Percentiles rank a stretch among this genome's conserved stretches.
These are phyloP conservation scores for Lagopus leucura DNA, from an alignment of 2,113 vertebrate species.

Conservation along the genomic window DNA sequence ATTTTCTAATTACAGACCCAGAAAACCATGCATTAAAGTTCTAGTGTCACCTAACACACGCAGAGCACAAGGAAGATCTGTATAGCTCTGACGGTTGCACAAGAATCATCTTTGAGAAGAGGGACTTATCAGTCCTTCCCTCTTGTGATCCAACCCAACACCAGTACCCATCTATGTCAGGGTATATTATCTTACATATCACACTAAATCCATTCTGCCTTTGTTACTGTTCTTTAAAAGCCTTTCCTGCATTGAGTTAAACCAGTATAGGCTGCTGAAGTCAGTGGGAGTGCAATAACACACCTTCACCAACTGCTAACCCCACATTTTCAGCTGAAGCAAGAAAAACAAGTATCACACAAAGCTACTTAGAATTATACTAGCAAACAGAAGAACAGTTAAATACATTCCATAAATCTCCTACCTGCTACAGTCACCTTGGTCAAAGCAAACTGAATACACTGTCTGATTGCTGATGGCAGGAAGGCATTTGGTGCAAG, in stretches of 20 bases:
- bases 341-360: neutral
- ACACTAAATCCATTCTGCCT: neutral
- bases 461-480: fast-evolving
- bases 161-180: neutral
- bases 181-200: fast-evolving
- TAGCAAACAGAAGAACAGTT: neutral
- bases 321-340: neutral
- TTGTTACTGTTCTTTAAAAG: neutral
- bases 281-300: neutral
- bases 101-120: neutral
- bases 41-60: neutral
- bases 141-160: neutral
- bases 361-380: neutral
- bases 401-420: neutral
- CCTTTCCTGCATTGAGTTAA: neutral
- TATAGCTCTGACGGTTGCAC: neutral
- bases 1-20: neutral
- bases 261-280: neutral
- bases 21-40: neutral
- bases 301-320: neutral
- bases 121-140: neutral
- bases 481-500: neutral
- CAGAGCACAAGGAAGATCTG: neutral
- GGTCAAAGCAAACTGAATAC: neutral
- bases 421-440: neutral